These are phyloP conservation scores for Thymallus thymallus DNA, from an alignment of 2,113 vertebrate species.

Conservation along the genomic window DNA sequence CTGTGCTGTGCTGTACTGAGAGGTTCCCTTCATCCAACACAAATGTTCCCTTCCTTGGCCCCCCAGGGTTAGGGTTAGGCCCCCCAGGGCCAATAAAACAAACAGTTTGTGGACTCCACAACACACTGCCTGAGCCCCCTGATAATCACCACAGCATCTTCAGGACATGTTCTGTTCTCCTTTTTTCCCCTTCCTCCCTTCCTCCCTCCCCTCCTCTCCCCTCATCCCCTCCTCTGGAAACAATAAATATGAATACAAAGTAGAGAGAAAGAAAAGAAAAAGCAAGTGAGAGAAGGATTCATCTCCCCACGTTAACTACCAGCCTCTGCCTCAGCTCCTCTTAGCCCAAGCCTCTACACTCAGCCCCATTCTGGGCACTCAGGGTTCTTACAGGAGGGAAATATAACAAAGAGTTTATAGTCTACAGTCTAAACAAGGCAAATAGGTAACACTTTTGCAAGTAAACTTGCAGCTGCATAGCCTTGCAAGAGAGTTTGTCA, in stretches of 20 bases:
- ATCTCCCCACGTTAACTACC: background rate
- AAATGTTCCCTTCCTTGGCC: constrained; percentile 34
- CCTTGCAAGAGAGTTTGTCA: too few relatives aligned
- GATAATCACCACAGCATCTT: constrained; percentile 18
- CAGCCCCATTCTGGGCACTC: too few relatives aligned
- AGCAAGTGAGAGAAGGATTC: background rate
- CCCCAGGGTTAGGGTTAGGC: too few relatives aligned
- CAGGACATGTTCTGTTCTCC: background rate
- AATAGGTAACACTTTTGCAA: too few relatives aligned
- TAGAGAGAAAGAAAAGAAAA: background rate
- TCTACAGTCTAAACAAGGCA: too few relatives aligned
- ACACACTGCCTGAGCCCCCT: constrained; percentile 3
- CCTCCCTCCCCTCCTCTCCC: background rate
- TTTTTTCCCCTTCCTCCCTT: constrained; percentile 14
- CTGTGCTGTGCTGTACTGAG: constrained; percentile 4
- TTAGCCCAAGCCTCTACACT: constrained; percentile 53
- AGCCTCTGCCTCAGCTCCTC: background rate
- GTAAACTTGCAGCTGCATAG: too few relatives aligned
- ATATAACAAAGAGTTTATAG: too few relatives aligned
- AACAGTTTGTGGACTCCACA: constrained; percentile 39
- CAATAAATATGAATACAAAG: background rate
- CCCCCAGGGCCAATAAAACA: constrained; percentile 49
- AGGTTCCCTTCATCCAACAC: constrained; percentile 26
- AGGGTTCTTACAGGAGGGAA: too few relatives aligned
- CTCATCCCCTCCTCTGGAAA: background rate